A percentile compares a stretch with the other conserved stretches of the same genome.
These are phyloP conservation scores for Scaptomyza caliginosa DNA, from an alignment of 2,888 invertebrate species.

Conservation along the genomic window DNA sequence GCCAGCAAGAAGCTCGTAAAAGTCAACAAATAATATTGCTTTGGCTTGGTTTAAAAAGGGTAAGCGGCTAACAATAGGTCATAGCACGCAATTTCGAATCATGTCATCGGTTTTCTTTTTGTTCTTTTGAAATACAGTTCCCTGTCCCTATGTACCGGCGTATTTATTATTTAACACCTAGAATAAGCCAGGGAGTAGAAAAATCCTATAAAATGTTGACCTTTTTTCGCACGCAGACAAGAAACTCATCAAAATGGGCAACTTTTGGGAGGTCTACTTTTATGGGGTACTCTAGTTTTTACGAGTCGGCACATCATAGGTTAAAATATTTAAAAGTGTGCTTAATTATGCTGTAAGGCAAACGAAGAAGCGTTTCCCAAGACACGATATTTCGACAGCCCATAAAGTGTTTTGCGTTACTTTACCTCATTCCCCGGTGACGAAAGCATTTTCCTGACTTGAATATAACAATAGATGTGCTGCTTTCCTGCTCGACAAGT, in stretches of 20 bases:
- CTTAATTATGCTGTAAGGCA: background rate
- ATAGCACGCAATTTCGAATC: slow-evolving; percentile 60
- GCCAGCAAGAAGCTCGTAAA: slow-evolving; percentile 61
- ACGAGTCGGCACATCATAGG: slow-evolving; percentile 53
- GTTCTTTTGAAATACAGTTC: slow-evolving; percentile 61
- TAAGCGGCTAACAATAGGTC: slow-evolving; percentile 51
- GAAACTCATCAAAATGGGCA: slow-evolving; percentile 1
- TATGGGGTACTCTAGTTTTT: slow-evolving; percentile 66
- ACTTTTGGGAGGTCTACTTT: slow-evolving; percentile 61
- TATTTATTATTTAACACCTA: slow-evolving; percentile 76
- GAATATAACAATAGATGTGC: too few species aligned
- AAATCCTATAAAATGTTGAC: slow-evolving; percentile 69
- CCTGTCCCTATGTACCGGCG: slow-evolving; percentile 37
- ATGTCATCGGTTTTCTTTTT: slow-evolving; percentile 32
- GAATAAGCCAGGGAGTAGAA: slow-evolving; percentile 28
- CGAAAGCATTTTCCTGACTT: background rate
- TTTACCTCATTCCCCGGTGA: too few species aligned
- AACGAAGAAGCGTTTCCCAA: background rate
- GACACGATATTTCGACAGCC: background rate
- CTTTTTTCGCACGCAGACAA: slow-evolving; percentile 54
- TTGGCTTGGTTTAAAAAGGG: too few species aligned
- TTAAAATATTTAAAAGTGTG: background rate
- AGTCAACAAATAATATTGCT: too few species aligned
- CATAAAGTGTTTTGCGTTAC: background rate
- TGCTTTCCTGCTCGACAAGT: too few species aligned